Base-by-base conservation (phyloP, 2,797 vertebrate species). In the Varecia variegata region DNA sequence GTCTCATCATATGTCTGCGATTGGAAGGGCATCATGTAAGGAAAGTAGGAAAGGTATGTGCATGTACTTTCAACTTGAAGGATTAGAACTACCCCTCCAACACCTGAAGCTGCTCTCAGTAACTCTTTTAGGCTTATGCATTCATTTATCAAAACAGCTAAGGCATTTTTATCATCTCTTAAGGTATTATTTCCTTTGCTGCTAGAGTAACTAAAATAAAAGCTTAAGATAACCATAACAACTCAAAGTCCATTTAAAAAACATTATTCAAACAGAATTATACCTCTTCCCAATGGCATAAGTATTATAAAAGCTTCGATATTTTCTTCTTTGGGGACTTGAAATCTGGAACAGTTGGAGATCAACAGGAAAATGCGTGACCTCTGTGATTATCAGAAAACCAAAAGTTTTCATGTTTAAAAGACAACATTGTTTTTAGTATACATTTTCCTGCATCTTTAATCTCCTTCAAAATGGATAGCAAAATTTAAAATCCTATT, bases 111-210 rank as follows among this genome's bases (percentile, higher is more conserved):
- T 92, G 27, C 15, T 96, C 88, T 88, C 52, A 95, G 18, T 52
- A 81, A 85, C 30, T 50, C 40, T 38, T 54, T 87, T n/a, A 92
- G 80, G 89, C 30, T 45, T 58, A 87, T 23, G n/a, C 30, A 83
- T 56, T 87, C 71, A 90, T 32, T 95, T 62, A 85, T 68, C 54
- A 90, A 97, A 87, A 90, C 43, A 87, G 50, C 80, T 79, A 83
- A 0, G 68, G n/a, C 88, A 58, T 18, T 90, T 84, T 56, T 45
- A 80, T 81, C 45, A 94, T 47, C 35, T 71, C 58, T 87, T 76
- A 90, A 84, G 52, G 20, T 73, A 83, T 90, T 84, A 74, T 30
- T 73, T 90, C 20, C 85, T 65, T 80, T 95, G 27, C 5, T 85
- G n/a, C 10, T 93, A 89, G 15, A 43, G 32, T 71, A 89, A 86